Conservation (phyloP, 1,140 invertebrate species). For the Drosophila melanogaster region DNA sequence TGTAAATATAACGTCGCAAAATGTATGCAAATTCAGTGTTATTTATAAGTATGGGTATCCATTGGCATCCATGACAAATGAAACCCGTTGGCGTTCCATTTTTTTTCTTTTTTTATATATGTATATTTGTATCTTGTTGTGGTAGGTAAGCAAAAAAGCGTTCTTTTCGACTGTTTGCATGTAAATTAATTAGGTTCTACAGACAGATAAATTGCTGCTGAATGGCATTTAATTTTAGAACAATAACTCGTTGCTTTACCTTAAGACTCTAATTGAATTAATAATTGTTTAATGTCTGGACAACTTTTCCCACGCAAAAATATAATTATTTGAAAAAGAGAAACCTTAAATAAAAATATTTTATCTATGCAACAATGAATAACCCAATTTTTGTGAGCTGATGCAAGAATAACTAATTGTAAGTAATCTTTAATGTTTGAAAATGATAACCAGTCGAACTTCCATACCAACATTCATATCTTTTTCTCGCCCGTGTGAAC, state of each 20-base stretch:
- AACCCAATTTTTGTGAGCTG: slow-evolving; percentile 1
- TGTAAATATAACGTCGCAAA: slow-evolving; percentile 59
- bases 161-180: slow-evolving; percentile 5
- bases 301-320: too few species aligned
- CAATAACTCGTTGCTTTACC: not conserved
- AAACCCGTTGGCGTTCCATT: slow-evolving; percentile 7
- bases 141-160: slow-evolving; percentile 23
- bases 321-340: too few species aligned
- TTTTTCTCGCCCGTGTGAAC: too few species aligned
- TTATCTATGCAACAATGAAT: slow-evolving; percentile 1
- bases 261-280: too few species aligned
- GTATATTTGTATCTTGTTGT: too few species aligned
- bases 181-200: not conserved
- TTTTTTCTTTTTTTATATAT: not conserved
- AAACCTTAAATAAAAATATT: too few species aligned
- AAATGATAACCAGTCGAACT: slow-evolving; percentile 22
- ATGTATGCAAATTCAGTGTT: slow-evolving; percentile 48
- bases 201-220: not conserved
- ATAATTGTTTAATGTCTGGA: too few species aligned
- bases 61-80: slow-evolving; percentile 9
- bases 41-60: slow-evolving; percentile 39
- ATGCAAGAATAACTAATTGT: not conserved
- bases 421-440: not conserved
- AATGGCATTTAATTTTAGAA: not conserved
- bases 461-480: slow-evolving; percentile 7